phyloP scores from a whole-genome alignment of 1,140 invertebrate genomes.

The Rhagoletis pomonella region DNA sequence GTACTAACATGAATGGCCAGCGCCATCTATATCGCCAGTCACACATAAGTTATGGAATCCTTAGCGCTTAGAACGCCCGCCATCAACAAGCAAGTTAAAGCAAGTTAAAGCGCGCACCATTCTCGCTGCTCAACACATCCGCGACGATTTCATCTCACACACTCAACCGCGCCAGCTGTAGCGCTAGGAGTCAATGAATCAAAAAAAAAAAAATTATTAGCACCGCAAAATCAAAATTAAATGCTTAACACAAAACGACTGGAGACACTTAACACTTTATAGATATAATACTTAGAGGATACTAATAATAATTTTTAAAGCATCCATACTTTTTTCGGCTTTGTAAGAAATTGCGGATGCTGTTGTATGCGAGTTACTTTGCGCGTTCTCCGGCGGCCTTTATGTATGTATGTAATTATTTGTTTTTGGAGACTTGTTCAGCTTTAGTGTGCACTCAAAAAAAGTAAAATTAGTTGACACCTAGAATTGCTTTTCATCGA shows the following conservation, averaged over 20 bases:
- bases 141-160: constrained; percentile 2
- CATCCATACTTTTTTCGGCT: not conserved
- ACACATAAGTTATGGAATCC: constrained; percentile 60
- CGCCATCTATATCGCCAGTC: constrained; percentile 54
- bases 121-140: constrained; percentile 23
- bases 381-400: not conserved
- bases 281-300: not conserved
- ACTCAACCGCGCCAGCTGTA: no score
- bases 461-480: not conserved
- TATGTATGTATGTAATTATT: not conserved
- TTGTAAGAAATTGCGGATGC: constrained; percentile 53
- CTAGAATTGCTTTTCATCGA: not conserved
- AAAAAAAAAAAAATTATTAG: not conserved
- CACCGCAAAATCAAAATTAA: constrained; percentile 55
- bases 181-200: not conserved
- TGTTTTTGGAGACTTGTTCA: not conserved
- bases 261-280: not conserved
- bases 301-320: constrained; percentile 8
- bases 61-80: constrained; percentile 59
- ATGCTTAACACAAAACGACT: constrained; percentile 50
- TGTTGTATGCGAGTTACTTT: constrained; percentile 28
- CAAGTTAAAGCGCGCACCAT: constrained; percentile 26
- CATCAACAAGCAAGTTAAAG: not conserved
- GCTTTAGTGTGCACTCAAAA: not conserved
- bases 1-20: constrained; percentile 65